Evolutionary conservation across 2,888 invertebrate species (phyloP).

Genomic region (Scaptomyza caliginosa): DNA sequence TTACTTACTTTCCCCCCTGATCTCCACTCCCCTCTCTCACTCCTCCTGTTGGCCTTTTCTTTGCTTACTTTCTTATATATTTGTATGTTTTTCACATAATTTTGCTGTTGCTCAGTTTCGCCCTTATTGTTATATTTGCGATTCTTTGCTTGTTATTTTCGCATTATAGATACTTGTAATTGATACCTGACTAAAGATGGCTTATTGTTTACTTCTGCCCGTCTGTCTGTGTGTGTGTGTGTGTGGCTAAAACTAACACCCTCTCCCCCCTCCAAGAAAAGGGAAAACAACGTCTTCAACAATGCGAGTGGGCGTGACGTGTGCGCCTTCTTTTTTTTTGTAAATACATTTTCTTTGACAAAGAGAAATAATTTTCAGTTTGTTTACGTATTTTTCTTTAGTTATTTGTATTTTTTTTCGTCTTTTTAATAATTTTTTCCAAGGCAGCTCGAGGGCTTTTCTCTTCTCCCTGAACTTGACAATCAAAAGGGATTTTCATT

Average conservation of each 20-base stretch:
- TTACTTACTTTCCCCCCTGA: conserved; percentile 23
- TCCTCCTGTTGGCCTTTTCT: conserved; percentile 4
- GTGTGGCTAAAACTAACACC: background rate
- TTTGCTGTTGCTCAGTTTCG: conserved; percentile 20
- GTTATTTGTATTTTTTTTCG: conserved; percentile 4
- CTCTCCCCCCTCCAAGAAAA: background rate
- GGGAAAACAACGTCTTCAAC: conserved; percentile 25
- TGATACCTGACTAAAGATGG: conserved; percentile 58
- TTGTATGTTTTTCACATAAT: conserved; percentile 24
- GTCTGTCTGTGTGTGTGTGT: too few species aligned
- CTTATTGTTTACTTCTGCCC: too few species aligned
- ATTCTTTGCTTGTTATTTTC: conserved; percentile 71
- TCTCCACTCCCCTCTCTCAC: too few species aligned
- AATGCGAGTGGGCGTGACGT: conserved; percentile 42
- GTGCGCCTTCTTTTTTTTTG: conserved; percentile 61
- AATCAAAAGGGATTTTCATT: conserved; percentile 72
- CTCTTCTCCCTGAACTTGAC: conserved; percentile 65
- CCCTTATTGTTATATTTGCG: conserved; percentile 42
- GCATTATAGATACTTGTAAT: conserved; percentile 75
- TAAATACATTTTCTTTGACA: conserved; percentile 66
- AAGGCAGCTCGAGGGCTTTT: conserved; percentile 27
- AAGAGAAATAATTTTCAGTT: conserved; percentile 50
- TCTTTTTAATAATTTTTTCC: conserved; percentile 6
- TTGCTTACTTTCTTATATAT: conserved; percentile 12
- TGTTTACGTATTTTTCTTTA: background rate